Evolutionary conservation across 2,113 vertebrate species (phyloP).

Genomic region (Danio rerio): DNA sequence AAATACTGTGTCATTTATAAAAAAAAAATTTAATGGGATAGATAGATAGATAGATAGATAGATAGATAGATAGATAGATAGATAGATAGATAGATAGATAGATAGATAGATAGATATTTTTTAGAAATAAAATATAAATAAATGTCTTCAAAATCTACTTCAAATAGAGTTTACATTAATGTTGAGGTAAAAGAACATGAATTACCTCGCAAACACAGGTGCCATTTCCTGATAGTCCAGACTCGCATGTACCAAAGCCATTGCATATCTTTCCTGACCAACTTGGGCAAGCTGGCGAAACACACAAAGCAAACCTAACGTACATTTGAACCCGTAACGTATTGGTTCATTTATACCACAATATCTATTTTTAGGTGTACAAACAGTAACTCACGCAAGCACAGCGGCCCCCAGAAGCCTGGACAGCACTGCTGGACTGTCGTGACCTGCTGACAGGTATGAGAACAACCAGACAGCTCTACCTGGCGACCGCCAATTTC

Average conservation of each 20-base stretch:
- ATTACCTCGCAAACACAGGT: constrained; percentile 89
- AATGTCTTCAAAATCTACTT: too few relatives aligned
- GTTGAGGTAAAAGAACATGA: too few relatives aligned
- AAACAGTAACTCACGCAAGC: constrained; percentile 78
- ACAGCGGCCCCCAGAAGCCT: constrained; percentile 86
- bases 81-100: too few relatives aligned
- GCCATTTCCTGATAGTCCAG: constrained; percentile 84
- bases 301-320: constrained; percentile 11
- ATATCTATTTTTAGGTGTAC: too few relatives aligned
- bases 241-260: constrained; percentile 84
- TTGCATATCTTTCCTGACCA: constrained; percentile 81
- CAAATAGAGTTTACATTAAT: too few relatives aligned
- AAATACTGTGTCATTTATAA: too few relatives aligned
- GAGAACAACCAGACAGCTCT: constrained; percentile 80
- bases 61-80: too few relatives aligned
- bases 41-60: too few relatives aligned
- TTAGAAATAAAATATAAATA: too few relatives aligned
- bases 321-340: background rate
- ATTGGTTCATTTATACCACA: too few relatives aligned
- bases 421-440: constrained; percentile 83
- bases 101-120: too few relatives aligned
- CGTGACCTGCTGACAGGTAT: constrained; percentile 74
- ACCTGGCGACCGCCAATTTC: constrained; percentile 73
- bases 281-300: constrained; percentile 85
- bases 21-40: too few relatives aligned